Evolutionary conservation across 2,797 vertebrate species (phyloP).

Genomic region (Carcharodon carcharias): DNA sequence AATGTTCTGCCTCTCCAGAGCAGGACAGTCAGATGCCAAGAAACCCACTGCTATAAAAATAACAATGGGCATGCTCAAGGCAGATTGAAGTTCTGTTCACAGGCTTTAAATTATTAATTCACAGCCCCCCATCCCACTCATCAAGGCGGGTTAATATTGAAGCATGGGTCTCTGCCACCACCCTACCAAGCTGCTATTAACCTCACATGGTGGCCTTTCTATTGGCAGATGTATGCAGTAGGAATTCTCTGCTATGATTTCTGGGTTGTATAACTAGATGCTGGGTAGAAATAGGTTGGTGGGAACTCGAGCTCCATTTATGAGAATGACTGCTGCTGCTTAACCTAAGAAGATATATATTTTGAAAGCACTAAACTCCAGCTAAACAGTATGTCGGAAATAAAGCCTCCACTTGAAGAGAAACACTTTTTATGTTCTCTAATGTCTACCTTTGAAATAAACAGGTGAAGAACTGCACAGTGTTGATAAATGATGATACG

Average conservation of each 20-base stretch:
- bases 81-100: not conserved
- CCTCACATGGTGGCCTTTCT: not conserved
- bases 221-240: not conserved
- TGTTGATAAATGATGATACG: slow-evolving; percentile 78
- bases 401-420: not conserved
- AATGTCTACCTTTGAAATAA: not conserved
- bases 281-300: not conserved
- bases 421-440: not conserved
- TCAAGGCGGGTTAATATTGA: too few species aligned
- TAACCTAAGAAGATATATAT: not conserved
- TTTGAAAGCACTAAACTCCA: not conserved
- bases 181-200: too few species aligned
- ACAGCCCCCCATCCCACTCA: too few species aligned
- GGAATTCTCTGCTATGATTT: not conserved
- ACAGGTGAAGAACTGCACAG: slow-evolving; percentile 88
- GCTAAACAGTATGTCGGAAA: not conserved
- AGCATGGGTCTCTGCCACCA: too few species aligned
- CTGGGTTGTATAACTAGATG: not conserved
- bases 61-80: not conserved
- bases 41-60: not conserved
- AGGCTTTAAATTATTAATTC: too few species aligned
- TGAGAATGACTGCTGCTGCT: not conserved
- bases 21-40: not conserved
- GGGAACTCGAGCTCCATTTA: not conserved
- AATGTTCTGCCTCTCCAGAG: not conserved